phyloP scores from a whole-genome alignment of 1,140 invertebrate species.

The Drosophila quadrilineata region DNA sequence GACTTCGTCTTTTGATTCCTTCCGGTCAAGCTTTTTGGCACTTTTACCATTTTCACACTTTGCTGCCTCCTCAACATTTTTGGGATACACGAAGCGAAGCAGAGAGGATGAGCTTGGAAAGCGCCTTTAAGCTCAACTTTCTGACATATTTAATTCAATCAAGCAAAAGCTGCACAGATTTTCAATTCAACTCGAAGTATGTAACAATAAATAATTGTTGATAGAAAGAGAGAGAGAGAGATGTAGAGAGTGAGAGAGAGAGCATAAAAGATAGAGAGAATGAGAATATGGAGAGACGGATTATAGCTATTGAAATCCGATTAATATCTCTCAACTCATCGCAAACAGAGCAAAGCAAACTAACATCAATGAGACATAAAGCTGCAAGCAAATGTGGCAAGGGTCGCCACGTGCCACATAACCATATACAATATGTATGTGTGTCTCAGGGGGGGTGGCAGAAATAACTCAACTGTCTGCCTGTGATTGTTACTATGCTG shows the following conservation, averaged over 20 bases:
- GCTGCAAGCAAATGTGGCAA: too few relatives aligned
- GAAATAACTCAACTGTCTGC: too few relatives aligned
- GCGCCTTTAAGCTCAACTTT: constrained; percentile 17
- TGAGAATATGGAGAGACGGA: too few relatives aligned
- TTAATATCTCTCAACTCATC: constrained; percentile 51
- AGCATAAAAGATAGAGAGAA: too few relatives aligned
- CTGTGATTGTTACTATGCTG: constrained; percentile 22
- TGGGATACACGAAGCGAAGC: too few relatives aligned
- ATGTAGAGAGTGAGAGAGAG: too few relatives aligned
- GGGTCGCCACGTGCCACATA: constrained; percentile 7
- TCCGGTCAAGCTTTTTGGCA: constrained; percentile 18
- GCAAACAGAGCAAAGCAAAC: constrained; percentile 30
- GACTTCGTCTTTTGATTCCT: constrained; percentile 28
- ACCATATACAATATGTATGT: constrained; percentile 34
- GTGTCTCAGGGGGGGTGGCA: too few relatives aligned
- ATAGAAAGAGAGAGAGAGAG: too few relatives aligned
- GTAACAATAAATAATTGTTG: too few relatives aligned
- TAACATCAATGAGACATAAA: constrained; percentile 35
- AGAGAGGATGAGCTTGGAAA: constrained; percentile 21
- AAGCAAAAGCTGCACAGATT: not conserved
- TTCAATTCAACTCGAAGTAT: not conserved
- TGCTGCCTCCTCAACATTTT: too few relatives aligned
- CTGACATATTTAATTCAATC: constrained; percentile 15
- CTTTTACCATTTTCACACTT: constrained; percentile 41
- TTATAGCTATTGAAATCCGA: constrained; percentile 54